Evolutionary conservation across 2,113 vertebrate species (phyloP).

Genomic region (Cryptotis parvus): DNA sequence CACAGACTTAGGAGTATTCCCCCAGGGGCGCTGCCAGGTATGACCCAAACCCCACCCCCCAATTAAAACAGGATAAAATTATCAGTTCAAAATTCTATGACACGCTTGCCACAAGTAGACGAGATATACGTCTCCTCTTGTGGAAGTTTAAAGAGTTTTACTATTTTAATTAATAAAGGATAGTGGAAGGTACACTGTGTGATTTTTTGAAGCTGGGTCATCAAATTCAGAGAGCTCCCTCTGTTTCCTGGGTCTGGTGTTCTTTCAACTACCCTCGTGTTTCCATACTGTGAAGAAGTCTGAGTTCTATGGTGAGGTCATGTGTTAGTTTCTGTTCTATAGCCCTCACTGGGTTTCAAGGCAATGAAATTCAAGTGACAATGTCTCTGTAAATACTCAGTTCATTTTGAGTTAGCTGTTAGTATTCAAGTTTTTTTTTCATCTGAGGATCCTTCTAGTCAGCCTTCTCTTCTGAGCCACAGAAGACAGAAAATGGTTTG

Average conservation of each 20-base stretch:
- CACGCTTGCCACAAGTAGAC: not conserved
- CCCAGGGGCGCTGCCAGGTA: no score
- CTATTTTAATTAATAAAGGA: not conserved
- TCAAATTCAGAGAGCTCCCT: slow-evolving; percentile 7
- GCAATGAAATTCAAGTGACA: not conserved
- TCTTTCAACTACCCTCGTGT: not conserved
- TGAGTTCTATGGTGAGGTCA: not conserved
- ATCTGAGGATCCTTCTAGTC: not conserved
- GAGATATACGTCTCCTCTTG: not conserved
- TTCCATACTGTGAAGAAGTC: not conserved
- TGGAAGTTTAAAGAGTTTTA: slow-evolving; percentile 4
- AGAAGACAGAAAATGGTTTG: slow-evolving; percentile 5
- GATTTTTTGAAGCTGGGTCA: not conserved
- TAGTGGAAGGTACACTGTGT: not conserved
- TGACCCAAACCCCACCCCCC: no score
- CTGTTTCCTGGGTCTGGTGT: not conserved
- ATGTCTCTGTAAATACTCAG: not conserved
- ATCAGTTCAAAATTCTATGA: slow-evolving; percentile 1
- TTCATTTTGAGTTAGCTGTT: not conserved
- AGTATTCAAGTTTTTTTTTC: not conserved
- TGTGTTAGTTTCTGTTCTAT: not conserved
- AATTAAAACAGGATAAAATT: not conserved
- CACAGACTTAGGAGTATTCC: no score
- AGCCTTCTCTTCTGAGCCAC: not conserved
- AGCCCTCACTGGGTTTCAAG: not conserved